phyloP scores from a whole-genome alignment of 2,888 invertebrate genomes.

The Tipula vernalis region DNA sequence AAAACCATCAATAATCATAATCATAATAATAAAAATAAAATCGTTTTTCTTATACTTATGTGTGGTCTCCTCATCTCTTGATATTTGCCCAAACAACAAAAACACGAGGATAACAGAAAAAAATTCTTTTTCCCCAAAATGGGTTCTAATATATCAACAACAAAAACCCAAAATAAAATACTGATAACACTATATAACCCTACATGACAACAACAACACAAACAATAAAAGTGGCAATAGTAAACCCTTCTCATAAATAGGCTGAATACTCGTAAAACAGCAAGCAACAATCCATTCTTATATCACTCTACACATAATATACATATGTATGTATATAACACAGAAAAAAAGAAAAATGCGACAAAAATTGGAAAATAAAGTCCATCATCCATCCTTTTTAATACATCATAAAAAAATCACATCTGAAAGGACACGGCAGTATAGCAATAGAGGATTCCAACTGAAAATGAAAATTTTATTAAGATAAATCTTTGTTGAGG shows the following conservation, averaged over 20 bases:
- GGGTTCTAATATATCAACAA: neutral
- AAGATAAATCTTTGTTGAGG: neutral
- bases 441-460: neutral
- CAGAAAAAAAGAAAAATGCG: neutral
- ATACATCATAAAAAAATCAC: neutral
- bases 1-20: neutral
- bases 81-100: neutral
- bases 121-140: neutral
- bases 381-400: neutral
- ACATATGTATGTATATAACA: too few species aligned
- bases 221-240: neutral
- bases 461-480: neutral
- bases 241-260: neutral
- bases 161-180: neutral
- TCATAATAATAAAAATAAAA: neutral
- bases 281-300: too few species aligned
- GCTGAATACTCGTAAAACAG: neutral
- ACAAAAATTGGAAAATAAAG: neutral
- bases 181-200: neutral
- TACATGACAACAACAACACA: neutral
- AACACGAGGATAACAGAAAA: neutral
- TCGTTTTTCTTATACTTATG: neutral
- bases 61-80: neutral
- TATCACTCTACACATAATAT: too few species aligned
- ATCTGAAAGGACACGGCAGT: neutral